Evolutionary conservation across 2,888 invertebrate genomes (phyloP), one percentile per base, ranked within the genome.

Genomic region (Tryphoninae sp.): DNA sequence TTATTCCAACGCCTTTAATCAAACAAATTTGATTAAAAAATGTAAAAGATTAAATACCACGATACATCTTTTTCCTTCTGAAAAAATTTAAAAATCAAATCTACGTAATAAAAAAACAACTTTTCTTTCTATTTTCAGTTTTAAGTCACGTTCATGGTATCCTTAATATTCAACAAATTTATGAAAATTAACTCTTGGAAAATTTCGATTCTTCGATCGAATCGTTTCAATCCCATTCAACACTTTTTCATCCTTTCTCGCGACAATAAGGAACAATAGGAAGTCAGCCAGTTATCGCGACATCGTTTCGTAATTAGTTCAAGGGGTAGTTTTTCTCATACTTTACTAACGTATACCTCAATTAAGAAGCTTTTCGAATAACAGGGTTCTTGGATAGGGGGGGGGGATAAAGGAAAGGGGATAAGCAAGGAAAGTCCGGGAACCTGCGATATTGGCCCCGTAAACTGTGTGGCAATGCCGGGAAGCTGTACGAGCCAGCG

Each of bases 281-380:
- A 4, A 53, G 16, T 53, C 1, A 19, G 6, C 6, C 33, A 4
- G 6, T 33, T 1, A 6, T 4, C 33, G 6, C 1, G 33, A 6
- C 4, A 33, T 33, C 33, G 2, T 53, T 55, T 55, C 22, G 55
- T 55, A 9, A 55, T 55, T 55, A 55, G 19, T 7, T 2, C 19
- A 19, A 0, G n/a, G 53, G 16, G 19, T 19, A 19, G 55, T 16
- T 55, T 55, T 16, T 55, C 16, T 19, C 16, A 2, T 3, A 13
- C 19, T 55, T 9, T 8, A 19, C 6, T 59, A 11, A 61, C 59
- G 40, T 67, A 61, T 71, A 75, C 71, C 75, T 82, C 68, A 76
- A 81, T 81, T 75, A 75, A 72, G 78, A 55, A 76, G 55, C 67
- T 76, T 53, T 68, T 77, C 49, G 68, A 55, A 49, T 8, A 68